Conservation (phyloP, 2,797 vertebrate species). For the Sebastes minor region DNA sequence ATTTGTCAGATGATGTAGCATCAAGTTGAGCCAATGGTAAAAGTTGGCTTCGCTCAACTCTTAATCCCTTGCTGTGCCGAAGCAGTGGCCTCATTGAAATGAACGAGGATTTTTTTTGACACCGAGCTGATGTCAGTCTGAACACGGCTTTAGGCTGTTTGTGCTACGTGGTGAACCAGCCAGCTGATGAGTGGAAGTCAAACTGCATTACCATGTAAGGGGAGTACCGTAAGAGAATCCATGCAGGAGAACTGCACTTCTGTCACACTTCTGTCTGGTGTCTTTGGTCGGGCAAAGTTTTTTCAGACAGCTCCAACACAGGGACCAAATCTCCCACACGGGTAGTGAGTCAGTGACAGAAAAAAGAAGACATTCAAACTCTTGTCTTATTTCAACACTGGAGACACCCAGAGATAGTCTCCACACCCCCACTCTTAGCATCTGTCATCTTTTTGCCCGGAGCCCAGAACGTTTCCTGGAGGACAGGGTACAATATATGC, state of each 20-base stretch:
- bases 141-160: background rate
- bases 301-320: slow-evolving; percentile 20
- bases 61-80: background rate
- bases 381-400: slow-evolving; percentile 25
- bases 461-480: slow-evolving; percentile 1
- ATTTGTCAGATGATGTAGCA: background rate
- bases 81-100: background rate
- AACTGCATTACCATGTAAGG: slow-evolving; percentile 12
- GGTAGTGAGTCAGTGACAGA: slow-evolving; percentile 26
- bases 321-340: slow-evolving; percentile 14
- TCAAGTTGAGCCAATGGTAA: background rate
- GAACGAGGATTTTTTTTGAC: background rate
- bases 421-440: slow-evolving; percentile 30
- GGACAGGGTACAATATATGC: background rate
- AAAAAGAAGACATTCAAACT: slow-evolving; percentile 20
- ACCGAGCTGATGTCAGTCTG: slow-evolving; percentile 2
- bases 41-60: background rate
- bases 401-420: slow-evolving; percentile 15
- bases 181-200: slow-evolving; percentile 2
- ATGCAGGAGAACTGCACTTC: slow-evolving; percentile 6
- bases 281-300: slow-evolving; percentile 23
- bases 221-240: background rate
- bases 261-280: slow-evolving; percentile 10
- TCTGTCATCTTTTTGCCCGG: slow-evolving; percentile 37
- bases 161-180: background rate